phyloP scores from a whole-genome alignment of 2,113 vertebrate genomes.

The Antigone vipio region DNA sequence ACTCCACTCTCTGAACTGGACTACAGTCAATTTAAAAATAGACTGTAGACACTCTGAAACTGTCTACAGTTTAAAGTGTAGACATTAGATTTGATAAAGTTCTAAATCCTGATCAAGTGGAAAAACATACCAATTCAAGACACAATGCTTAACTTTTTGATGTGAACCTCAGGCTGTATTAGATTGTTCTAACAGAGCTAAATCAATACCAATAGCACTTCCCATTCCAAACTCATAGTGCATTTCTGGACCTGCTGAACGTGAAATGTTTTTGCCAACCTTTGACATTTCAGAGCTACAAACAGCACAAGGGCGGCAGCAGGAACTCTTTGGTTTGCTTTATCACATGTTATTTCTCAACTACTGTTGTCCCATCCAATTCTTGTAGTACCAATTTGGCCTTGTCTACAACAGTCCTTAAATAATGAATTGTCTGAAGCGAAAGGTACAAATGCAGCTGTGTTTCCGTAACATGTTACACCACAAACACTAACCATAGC shows the following conservation, averaged over 20 bases:
- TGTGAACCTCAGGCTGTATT: background rate
- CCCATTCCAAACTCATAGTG: background rate
- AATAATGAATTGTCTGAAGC: background rate
- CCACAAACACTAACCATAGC: background rate
- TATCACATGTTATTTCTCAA: accelerated
- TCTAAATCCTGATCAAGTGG: background rate
- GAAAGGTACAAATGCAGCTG: background rate
- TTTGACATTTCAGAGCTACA: background rate
- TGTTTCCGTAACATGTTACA: background rate
- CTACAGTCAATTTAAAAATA: background rate
- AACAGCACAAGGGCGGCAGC: background rate
- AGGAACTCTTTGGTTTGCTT: background rate
- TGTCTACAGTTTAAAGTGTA: background rate
- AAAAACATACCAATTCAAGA: background rate
- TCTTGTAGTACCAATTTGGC: background rate
- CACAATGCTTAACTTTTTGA: background rate
- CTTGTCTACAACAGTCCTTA: background rate
- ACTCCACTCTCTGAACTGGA: background rate
- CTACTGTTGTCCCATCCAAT: background rate
- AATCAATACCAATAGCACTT: background rate
- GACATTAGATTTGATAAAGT: background rate
- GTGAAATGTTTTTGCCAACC: background rate
- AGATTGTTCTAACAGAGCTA: background rate
- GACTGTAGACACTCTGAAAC: background rate
- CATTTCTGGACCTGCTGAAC: background rate